Evolutionary conservation across 2,113 vertebrate genomes (phyloP), one percentile per base, ranked within the genome.

Genomic region (Climacteris rufus): DNA sequence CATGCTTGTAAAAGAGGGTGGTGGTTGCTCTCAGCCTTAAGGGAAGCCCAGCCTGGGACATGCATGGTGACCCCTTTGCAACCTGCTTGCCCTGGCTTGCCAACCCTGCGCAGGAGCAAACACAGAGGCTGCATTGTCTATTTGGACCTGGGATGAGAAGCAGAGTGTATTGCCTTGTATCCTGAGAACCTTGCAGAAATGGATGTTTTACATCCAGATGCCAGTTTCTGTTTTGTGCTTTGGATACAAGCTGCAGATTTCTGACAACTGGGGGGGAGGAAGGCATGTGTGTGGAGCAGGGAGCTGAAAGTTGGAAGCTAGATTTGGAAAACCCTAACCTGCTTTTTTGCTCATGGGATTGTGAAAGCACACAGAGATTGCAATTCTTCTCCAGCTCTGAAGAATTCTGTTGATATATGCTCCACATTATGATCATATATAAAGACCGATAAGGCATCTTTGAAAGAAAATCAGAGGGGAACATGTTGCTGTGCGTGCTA

Each of bases 391-490:
- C 69, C 70, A 79, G 74, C 61, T 93, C 74, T 57, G 81, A 95
- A 95, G 87, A 91, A 91, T 91, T 61, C 42, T 1, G 4, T 91
- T 97, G 94, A 96, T 94, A 95, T 91, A 96, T 89, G 91, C 74
- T 96, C 65, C 49, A 93, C 78, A 76, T 96, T 93, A 93, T 89
- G 95, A 91, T 94, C 94, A 65, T 94, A 96, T 91, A 95, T 95
- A 91, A 97, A 96, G 91, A 91, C 81, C 71, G 96, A 96, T 96
- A 96, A 93, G 89, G 81, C 95, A 94, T 93, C 89, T 97, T 60
- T 96, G 96, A 94, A 89, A 89, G 94, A 91, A 96, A 96, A 94
- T 95, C 95, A 94, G 94, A 96, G 89, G 74, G 81, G 81, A 96
- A 91, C 2, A 2, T 69, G 87, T 93, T 94, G 80, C 77, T 0